Base-by-base conservation (phyloP, 2,888 invertebrate genomes). In the Ornithoptera priamus region DNA sequence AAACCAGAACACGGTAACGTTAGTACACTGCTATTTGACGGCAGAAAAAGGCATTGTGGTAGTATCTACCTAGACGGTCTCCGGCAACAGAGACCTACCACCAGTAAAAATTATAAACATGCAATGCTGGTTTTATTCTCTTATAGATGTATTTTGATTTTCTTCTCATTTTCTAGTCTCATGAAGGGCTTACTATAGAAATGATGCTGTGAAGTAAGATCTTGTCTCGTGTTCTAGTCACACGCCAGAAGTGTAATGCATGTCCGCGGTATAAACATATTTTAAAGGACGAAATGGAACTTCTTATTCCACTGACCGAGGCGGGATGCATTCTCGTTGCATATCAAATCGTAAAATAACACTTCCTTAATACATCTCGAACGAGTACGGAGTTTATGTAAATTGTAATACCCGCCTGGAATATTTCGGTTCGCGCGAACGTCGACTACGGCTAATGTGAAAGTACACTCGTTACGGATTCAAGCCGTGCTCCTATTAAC, bases 341-440 rank as follows among this genome's bases (percentile, higher is more conserved):
- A 88, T 88, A 88, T 85, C 83, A 86, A 83, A 85, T 82, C 82
- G 84, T 83, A 83, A 85, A 88, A 87, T 85, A 86, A 84, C 83
- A 86, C 86, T 85, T 81, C 85, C 85, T 83, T 89, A 89, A 89
- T 87, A 89, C 85, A 85, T 88, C 85, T 87, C 79, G 80, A 88
- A 91, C 85, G 85, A 84, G 84, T 81, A 76, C 77, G 79, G 82
- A 88, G 88, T 88, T 89, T 89, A 89, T 90, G 91, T 87, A 89
- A 88, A 90, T 89, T 85, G 76, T 84, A 82, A 86, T 82, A 90
- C 88, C 87, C 84, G 86, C 73, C 76, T 76, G 75, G 89, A 89
- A 91, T 90, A 89, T 87, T 87, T 87, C 80, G 80, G 81, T 79
- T 80, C 79, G 78, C 76, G 79, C 78, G 77, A 75, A 78, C 77